Evolutionary conservation across 2,888 invertebrate species (phyloP).

Genomic region (Mystacides longicornis): DNA sequence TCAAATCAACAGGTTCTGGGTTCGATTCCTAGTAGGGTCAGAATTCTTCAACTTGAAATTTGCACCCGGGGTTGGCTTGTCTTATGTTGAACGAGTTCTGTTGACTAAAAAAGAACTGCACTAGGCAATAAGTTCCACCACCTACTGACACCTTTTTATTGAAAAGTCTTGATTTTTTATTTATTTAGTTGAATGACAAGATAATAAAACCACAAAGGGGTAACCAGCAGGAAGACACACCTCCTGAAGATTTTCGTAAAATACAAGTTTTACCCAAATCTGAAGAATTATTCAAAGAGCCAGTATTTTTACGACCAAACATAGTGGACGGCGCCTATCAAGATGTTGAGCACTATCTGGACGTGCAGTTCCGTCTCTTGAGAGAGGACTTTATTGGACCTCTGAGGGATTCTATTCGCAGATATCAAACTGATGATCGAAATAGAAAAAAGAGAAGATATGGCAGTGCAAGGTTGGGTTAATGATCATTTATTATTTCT

Average conservation of each 20-base stretch:
- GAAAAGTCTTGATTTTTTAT: too few species aligned
- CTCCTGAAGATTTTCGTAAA: slow-evolving; percentile 17
- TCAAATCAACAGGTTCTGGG: too few species aligned
- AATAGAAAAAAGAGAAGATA: slow-evolving; percentile 3
- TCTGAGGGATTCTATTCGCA: slow-evolving; percentile 57
- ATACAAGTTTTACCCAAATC: slow-evolving; percentile 16
- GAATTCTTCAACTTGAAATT: too few species aligned
- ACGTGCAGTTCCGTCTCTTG: slow-evolving; percentile 69
- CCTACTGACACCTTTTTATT: too few species aligned
- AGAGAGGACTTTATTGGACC: slow-evolving; percentile 75
- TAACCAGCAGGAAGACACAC: background rate
- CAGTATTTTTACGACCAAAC: slow-evolving; percentile 48
- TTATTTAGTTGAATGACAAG: too few species aligned
- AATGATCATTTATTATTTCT: background rate
- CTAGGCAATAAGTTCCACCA: too few species aligned
- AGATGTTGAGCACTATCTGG: slow-evolving; percentile 64
- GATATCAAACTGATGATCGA: slow-evolving; percentile 32
- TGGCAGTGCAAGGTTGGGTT: slow-evolving; percentile 4
- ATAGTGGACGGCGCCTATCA: slow-evolving; percentile 56
- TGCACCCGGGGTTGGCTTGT: too few species aligned
- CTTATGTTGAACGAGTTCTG: too few species aligned
- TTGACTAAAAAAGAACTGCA: too few species aligned
- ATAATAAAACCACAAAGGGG: too few species aligned
- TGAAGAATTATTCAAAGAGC: slow-evolving; percentile 25
- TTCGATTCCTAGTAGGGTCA: too few species aligned